Base-by-base conservation (phyloP, 2,888 invertebrate species). In the Pollenia amentaria region DNA sequence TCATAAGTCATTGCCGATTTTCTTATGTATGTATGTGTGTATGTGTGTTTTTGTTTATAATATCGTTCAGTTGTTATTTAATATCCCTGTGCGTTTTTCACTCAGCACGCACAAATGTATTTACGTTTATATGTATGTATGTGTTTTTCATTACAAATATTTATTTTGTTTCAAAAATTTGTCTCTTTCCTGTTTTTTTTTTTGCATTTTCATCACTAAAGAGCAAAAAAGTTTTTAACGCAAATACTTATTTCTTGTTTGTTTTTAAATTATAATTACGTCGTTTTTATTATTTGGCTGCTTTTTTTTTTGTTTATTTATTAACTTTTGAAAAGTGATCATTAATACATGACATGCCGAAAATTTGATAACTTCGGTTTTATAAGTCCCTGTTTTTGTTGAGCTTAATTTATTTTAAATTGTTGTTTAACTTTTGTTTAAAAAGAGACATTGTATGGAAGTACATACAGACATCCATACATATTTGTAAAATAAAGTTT, bases 201-300 rank as follows among this genome's bases (percentile, higher is more conserved):
- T 14, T 51, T 16, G 12, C 16, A 8, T 12, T 51, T 14, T 51
- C 9, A 9, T 51, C 9, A 9, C 2, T 16, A 3, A 2, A 51
- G 16, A 51, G 7, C 4, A 7, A n/a, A 16, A n/a, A 51, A 51
- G 16, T 51, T 51, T 51, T 18, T 8, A 51, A 51, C n/a, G 16
- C 14, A 51, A 64, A 64, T 64, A 64, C 42, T 64, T 64, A 18
- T 64, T 42, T 64, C 12, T 42, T 64, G n/a, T 12, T 10, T 64
- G 18, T 18, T n/a, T 64, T 44, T 44, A 3, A 12, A 44, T 64
- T 55, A 3, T 55, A 4, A 21, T 62, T 16, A 11, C 1, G 10
- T 14, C 8, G n/a, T 29, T 14, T 14, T 48, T n/a, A 9, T 10
- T n/a, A 21, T 53, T 40, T 38, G n/a, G 4, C 10, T 10, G 1